Percentiles rank a stretch among this genome's conserved stretches.
Conservation (phyloP, 2,797 vertebrate genomes). For the Gymnothorax reevesii region DNA sequence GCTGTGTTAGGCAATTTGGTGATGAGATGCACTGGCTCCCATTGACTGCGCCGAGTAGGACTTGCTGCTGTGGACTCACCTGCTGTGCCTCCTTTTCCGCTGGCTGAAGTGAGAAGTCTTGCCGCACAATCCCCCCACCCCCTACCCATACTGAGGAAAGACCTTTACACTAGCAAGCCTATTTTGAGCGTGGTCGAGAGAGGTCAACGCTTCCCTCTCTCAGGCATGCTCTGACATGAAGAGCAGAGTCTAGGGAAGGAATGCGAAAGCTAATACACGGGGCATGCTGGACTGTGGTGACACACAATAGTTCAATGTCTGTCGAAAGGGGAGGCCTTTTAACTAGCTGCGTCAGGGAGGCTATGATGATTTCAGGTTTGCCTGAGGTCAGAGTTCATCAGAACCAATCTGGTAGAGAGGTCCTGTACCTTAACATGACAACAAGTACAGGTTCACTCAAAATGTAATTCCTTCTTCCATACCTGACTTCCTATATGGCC, state of each 20-base stretch:
- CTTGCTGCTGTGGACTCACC: background rate
- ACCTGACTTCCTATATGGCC: too few relatives aligned
- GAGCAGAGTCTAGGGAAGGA: background rate
- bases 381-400: background rate
- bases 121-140: background rate
- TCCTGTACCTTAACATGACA: too few relatives aligned
- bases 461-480: too few relatives aligned
- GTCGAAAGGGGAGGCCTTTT: background rate
- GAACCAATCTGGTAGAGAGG: background rate
- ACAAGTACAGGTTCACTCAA: too few relatives aligned
- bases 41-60: background rate
- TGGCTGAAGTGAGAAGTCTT: background rate
- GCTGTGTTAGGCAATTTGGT: too few relatives aligned
- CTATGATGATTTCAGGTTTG: background rate
- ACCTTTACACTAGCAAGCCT: constrained; percentile 4
- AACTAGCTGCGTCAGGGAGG: background rate
- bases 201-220: background rate
- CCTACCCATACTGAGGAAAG: background rate
- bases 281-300: background rate
- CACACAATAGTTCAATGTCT: background rate
- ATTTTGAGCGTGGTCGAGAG: constrained; percentile 15
- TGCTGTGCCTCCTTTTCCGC: background rate
- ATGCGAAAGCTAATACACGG: background rate
- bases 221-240: background rate
- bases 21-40: too few relatives aligned